Evolutionary conservation across 2,797 vertebrate genomes (phyloP).

Genomic region (Alfaro cultratus): DNA sequence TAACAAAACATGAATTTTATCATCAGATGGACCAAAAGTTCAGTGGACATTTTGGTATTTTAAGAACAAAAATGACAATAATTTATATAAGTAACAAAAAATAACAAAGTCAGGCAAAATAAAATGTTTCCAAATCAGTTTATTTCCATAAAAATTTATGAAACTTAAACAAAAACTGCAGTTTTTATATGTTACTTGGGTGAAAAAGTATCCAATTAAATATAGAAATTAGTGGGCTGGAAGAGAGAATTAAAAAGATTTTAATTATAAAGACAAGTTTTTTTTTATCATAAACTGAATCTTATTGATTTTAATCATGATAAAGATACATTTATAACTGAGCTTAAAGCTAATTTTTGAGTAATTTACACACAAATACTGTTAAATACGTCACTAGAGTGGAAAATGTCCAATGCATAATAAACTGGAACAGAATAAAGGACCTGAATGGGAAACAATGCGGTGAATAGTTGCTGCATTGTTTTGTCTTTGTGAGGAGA

Average conservation of each 20-base stretch:
- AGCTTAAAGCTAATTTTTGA: background rate
- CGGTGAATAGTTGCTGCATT: background rate
- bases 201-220: background rate
- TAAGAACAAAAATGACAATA: no score
- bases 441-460: no score
- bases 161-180: no score
- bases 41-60: no score
- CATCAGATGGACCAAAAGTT: no score
- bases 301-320: background rate
- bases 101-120: no score
- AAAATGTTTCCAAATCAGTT: no score
- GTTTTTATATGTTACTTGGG: background rate
- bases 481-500: constrained; percentile 19
- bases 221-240: background rate
- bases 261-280: no score
- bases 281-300: no score
- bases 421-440: background rate
- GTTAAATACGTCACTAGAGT: background rate
- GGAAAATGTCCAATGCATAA: background rate
- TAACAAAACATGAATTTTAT: background rate
- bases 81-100: no score
- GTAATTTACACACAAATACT: background rate
- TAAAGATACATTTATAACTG: background rate
- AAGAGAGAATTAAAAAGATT: no score
- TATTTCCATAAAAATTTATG: no score